A percentile compares a stretch with the other conserved stretches of the same genome.
These are phyloP conservation scores for Poecile montanus DNA, from an alignment of 2,797 vertebrate species.

Conservation along the genomic window DNA sequence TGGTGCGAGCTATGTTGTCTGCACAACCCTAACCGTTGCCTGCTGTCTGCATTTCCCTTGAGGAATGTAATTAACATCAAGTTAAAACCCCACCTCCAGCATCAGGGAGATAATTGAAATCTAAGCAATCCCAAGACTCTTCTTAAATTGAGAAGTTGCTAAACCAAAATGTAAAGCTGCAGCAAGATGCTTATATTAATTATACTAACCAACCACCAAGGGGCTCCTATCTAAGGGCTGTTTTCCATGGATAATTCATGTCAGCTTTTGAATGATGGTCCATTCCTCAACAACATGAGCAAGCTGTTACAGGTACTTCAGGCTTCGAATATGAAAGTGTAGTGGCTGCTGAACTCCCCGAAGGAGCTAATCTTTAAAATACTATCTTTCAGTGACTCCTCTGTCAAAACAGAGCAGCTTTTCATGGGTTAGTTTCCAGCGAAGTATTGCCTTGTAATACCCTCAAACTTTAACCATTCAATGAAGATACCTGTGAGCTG, in stretches of 20 bases:
- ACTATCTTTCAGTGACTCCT: neutral
- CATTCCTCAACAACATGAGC: neutral
- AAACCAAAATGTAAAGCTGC: constrained; percentile 58
- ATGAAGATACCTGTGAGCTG: neutral
- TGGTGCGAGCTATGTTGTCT: neutral
- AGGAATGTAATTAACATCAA: constrained; percentile 40
- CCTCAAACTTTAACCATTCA: neutral
- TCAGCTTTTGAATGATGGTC: constrained; percentile 25
- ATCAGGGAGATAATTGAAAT: constrained; percentile 62
- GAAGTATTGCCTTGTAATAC: neutral
- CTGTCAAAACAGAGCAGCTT: neutral
- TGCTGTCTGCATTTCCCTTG: neutral
- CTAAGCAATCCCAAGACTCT: constrained; percentile 57
- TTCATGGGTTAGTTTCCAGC: neutral
- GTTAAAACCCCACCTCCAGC: constrained; percentile 48
- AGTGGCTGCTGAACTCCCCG: neutral
- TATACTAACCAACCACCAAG: constrained; percentile 55
- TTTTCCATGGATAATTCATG: constrained; percentile 56
- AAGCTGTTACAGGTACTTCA: constrained; percentile 6
- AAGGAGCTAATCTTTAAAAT: neutral
- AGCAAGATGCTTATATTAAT: constrained; percentile 45
- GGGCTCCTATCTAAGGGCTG: constrained; percentile 37
- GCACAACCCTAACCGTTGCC: neutral
- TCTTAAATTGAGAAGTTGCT: constrained; percentile 38
- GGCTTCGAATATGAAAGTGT: neutral